A percentile compares a stretch with the other conserved stretches of the same genome.
These are phyloP conservation scores for Leptura quadrifasciata DNA, from an alignment of 2,888 invertebrate genomes.

Conservation along the genomic window DNA sequence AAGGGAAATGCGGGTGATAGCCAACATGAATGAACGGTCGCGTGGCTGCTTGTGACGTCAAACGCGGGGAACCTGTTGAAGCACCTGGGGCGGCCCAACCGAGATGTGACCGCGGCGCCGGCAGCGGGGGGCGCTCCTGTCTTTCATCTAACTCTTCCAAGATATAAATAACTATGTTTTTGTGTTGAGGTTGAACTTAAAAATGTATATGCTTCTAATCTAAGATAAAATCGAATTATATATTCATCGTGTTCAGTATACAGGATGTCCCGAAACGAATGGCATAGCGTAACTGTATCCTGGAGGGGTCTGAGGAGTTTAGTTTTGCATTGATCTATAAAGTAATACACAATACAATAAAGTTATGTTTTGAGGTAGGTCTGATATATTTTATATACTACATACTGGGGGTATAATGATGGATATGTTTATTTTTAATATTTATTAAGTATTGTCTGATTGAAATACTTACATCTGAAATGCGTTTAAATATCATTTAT, in stretches of 20 bases:
- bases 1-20: slow-evolving; percentile 47
- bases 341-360: no score
- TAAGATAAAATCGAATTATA: not conserved
- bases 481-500: no score
- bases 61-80: slow-evolving; percentile 61
- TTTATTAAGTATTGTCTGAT: no score
- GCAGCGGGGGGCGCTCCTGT: slow-evolving; percentile 35
- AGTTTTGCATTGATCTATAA: no score
- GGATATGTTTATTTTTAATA: no score
- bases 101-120: slow-evolving; percentile 51
- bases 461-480: no score
- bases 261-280: no score
- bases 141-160: not conserved
- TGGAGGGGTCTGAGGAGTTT: no score
- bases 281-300: no score
- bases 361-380: no score
- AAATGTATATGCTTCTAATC: not conserved
- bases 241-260: not conserved
- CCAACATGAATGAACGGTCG: slow-evolving; percentile 65
- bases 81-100: slow-evolving; percentile 61
- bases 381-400: no score
- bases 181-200: not conserved
- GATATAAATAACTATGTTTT: slow-evolving; percentile 3
- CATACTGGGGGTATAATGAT: no score
- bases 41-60: slow-evolving; percentile 65